A percentile compares a stretch with the other conserved stretches of the same genome.
phyloP scores from a whole-genome alignment of 2,797 vertebrate species.

The Phrynocephalus forsythii region DNA sequence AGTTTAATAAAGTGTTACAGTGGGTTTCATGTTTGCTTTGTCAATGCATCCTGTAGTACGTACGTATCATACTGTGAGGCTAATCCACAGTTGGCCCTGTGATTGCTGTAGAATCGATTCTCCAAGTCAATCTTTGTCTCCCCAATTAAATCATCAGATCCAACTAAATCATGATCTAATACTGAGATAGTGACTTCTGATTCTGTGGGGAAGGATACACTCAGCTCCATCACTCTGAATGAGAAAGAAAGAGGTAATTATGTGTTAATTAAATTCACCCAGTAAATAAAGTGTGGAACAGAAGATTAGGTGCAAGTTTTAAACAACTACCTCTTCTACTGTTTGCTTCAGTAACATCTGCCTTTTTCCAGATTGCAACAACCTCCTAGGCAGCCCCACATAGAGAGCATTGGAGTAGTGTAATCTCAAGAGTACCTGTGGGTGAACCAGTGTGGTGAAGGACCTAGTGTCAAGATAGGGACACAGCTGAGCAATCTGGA shows the following conservation, averaged over 20 bases:
- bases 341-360: neutral
- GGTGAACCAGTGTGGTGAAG: too few species aligned
- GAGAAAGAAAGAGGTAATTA: constrained; percentile 3
- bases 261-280: neutral
- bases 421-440: too few species aligned
- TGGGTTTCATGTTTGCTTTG: neutral
- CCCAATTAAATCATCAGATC: constrained; percentile 90
- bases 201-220: constrained; percentile 89
- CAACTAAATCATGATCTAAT: constrained; percentile 91
- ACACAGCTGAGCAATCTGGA: too few species aligned
- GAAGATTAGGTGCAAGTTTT: neutral
- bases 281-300: constrained; percentile 21
- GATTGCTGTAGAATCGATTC: constrained; percentile 94
- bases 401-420: too few species aligned
- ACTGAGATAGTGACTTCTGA: constrained; percentile 86
- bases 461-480: too few species aligned
- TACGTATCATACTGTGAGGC: constrained; percentile 88
- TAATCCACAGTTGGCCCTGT: constrained; percentile 88
- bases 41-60: constrained; percentile 50
- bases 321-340: neutral
- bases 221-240: constrained; percentile 90
- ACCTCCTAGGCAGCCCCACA: too few species aligned
- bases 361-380: too few species aligned
- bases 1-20: neutral
- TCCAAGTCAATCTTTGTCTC: constrained; percentile 92